Conservation (phyloP, 2,888 invertebrate genomes). For the Bombylius discolor region DNA sequence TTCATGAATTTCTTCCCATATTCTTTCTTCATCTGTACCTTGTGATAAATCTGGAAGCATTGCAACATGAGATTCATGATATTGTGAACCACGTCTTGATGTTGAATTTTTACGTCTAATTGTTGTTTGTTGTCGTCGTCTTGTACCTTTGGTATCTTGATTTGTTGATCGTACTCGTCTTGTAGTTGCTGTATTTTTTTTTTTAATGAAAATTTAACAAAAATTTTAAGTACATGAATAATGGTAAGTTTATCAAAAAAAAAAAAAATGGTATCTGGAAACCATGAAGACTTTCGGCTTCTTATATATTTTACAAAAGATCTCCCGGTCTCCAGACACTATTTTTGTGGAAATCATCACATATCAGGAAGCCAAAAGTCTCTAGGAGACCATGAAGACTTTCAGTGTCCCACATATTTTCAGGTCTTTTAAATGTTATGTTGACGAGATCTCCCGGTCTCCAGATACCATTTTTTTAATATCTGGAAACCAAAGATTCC, state of each 20-base stretch:
- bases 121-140: conserved; percentile 45
- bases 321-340: too few species aligned
- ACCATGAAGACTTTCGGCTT: too few species aligned
- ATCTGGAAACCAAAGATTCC: background rate
- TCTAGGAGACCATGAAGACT: too few species aligned
- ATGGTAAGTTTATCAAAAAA: background rate
- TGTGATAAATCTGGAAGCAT: conserved; percentile 68
- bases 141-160: conserved; percentile 48
- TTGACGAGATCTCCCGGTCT: too few species aligned
- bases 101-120: conserved; percentile 41
- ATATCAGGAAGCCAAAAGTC: too few species aligned
- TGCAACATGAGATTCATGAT: conserved; percentile 55
- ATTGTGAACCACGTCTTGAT: conserved; percentile 39
- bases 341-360: too few species aligned
- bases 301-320: too few species aligned
- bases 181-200: conserved; percentile 40
- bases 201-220: background rate
- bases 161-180: conserved; percentile 50
- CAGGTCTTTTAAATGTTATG: too few species aligned
- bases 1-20: conserved; percentile 77
- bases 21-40: conserved; percentile 62
- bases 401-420: too few species aligned
- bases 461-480: too few species aligned
- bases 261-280: too few species aligned
- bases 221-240: background rate